Evolutionary conservation across 2,797 vertebrate species (phyloP).

Genomic region (Diglossa cyanea): DNA sequence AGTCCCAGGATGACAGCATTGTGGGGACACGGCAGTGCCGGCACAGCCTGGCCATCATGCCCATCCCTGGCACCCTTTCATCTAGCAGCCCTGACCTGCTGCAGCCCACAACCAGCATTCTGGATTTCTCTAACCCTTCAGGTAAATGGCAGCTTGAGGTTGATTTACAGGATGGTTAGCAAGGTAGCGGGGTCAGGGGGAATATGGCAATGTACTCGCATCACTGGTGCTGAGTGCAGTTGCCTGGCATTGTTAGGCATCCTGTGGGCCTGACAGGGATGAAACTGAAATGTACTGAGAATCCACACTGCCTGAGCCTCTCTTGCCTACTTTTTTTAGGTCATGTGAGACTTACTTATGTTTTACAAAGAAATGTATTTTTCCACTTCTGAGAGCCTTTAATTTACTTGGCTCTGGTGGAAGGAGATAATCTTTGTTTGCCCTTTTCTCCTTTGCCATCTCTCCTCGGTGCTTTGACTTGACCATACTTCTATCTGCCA

Average conservation of each 20-base stretch:
- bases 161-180: not conserved
- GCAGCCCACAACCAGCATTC: slow-evolving; percentile 87
- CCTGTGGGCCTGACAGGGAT: not conserved
- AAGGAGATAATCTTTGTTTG: not conserved
- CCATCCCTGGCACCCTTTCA: slow-evolving; percentile 89
- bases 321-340: not conserved
- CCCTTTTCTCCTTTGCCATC: not conserved
- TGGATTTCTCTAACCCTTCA: slow-evolving; percentile 92
- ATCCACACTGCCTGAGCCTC: not conserved
- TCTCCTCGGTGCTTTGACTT: not conserved
- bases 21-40: slow-evolving; percentile 93
- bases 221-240: not conserved
- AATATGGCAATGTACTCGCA: fast-evolving
- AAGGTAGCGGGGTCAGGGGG: not conserved
- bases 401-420: not conserved
- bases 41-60: slow-evolving; percentile 96
- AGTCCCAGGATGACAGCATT: slow-evolving; percentile 98
- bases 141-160: slow-evolving; percentile 65
- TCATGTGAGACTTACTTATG: not conserved
- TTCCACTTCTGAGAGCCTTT: not conserved
- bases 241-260: not conserved
- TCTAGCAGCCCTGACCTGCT: slow-evolving; percentile 95
- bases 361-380: not conserved
- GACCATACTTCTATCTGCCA: not conserved
- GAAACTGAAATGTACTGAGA: not conserved